phyloP scores from a whole-genome alignment of 2,888 invertebrate genomes.

The Pandemis corylana region DNA sequence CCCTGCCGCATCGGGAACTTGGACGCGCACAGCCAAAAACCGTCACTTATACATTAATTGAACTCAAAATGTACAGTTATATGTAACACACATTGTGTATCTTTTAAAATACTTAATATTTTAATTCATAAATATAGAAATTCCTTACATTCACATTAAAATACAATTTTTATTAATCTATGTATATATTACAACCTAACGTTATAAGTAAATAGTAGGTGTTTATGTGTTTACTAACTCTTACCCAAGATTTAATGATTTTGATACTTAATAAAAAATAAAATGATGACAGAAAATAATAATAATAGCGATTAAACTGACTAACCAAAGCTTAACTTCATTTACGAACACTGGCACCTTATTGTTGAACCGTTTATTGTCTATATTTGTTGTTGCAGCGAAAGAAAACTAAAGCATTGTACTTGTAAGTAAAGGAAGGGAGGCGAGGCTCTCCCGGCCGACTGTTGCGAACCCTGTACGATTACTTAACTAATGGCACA shows the following conservation, averaged over 20 bases:
- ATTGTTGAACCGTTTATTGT: slow-evolving; percentile 62
- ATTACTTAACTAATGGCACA: slow-evolving; percentile 62
- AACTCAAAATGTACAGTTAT: slow-evolving; percentile 80
- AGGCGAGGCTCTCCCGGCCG: slow-evolving; percentile 36
- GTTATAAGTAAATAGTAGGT: slow-evolving; percentile 76
- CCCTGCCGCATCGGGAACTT: slow-evolving; percentile 42
- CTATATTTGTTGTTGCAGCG: slow-evolving; percentile 47
- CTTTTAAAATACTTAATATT: slow-evolving; percentile 75
- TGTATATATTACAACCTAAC: slow-evolving; percentile 70
- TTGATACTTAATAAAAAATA: slow-evolving; percentile 52
- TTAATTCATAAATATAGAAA: slow-evolving; percentile 81
- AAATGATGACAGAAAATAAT: slow-evolving; percentile 56
- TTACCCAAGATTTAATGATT: slow-evolving; percentile 61
- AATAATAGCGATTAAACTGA: slow-evolving; percentile 54
- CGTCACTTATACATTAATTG: slow-evolving; percentile 65
- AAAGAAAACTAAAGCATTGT: slow-evolving; percentile 44
- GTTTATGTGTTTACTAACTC: slow-evolving; percentile 62
- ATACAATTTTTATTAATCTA: slow-evolving; percentile 66
- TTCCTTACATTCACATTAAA: slow-evolving; percentile 71
- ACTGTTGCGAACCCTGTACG: slow-evolving; percentile 53
- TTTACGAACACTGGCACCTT: slow-evolving; percentile 73
- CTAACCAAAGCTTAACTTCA: slow-evolving; percentile 54
- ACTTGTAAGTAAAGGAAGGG: slow-evolving; percentile 41
- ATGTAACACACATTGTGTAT: slow-evolving; percentile 77
- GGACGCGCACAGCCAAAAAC: slow-evolving; percentile 32